Evolutionary conservation across 1,140 invertebrate genomes (phyloP).

Genomic region (Battus philenor): DNA sequence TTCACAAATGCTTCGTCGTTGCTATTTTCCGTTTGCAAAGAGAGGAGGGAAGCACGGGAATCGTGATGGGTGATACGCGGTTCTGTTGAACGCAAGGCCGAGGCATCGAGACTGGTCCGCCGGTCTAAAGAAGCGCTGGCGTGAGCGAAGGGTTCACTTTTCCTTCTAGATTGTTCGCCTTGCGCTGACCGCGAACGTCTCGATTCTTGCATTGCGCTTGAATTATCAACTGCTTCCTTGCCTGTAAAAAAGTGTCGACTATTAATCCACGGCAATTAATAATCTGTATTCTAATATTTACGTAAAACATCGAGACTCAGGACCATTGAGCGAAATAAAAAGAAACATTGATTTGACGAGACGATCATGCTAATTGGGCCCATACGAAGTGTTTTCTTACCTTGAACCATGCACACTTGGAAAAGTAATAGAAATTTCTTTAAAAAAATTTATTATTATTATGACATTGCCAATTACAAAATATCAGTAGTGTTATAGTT

Average conservation of each 20-base stretch:
- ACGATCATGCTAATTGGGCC: constrained; percentile 11
- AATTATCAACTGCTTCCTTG: constrained; percentile 75
- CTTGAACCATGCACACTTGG: constrained; percentile 2
- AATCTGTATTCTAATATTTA: neutral
- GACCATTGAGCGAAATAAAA: constrained; percentile 13
- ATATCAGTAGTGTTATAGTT: neutral
- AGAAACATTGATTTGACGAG: constrained; percentile 6
- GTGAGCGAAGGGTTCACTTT: constrained; percentile 65
- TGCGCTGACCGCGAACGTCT: constrained; percentile 51
- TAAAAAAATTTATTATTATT: neutral
- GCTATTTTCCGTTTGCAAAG: constrained; percentile 68
- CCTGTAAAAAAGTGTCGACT: constrained; percentile 33
- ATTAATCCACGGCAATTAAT: constrained; percentile 1
- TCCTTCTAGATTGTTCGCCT: constrained; percentile 54
- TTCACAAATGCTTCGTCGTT: constrained; percentile 78
- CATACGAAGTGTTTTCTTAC: constrained; percentile 7
- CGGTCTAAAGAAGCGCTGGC: constrained; percentile 48
- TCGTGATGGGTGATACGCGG: constrained; percentile 53
- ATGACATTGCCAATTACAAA: constrained; percentile 1
- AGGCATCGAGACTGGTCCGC: constrained; percentile 56
- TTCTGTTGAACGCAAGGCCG: constrained; percentile 44
- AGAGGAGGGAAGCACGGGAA: constrained; percentile 61
- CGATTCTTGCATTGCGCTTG: constrained; percentile 52
- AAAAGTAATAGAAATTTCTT: neutral
- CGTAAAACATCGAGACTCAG: constrained; percentile 6